Evolutionary conservation across 2,888 invertebrate genomes (phyloP).

Genomic region (Sclerodermus sp.): DNA sequence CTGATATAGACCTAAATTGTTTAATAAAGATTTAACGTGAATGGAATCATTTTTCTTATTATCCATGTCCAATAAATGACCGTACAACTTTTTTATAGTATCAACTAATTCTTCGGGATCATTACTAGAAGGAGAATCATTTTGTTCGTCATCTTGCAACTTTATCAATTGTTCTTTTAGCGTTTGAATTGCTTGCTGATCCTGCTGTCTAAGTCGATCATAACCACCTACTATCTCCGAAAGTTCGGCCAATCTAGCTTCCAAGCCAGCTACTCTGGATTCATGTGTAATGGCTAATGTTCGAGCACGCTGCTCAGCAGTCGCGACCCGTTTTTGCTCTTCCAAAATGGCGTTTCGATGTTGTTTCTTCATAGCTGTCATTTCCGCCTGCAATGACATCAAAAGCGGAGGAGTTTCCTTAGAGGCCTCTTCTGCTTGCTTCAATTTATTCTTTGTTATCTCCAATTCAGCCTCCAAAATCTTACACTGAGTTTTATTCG

Average conservation of each 20-base stretch:
- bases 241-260: constrained; percentile 75
- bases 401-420: constrained; percentile 67
- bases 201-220: constrained; percentile 71
- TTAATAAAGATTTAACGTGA: constrained; percentile 60
- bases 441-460: constrained; percentile 66
- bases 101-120: constrained; percentile 51
- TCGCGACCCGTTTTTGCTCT: constrained; percentile 73
- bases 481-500: constrained; percentile 53
- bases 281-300: constrained; percentile 73
- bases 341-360: constrained; percentile 71
- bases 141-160: constrained; percentile 39
- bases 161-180: constrained; percentile 60
- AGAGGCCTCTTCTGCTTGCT: constrained; percentile 67
- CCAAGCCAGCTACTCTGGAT: constrained; percentile 74
- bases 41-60: constrained; percentile 54
- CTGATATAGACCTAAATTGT: constrained; percentile 39
- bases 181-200: constrained; percentile 73
- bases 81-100: constrained; percentile 58
- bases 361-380: constrained; percentile 72
- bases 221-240: constrained; percentile 78
- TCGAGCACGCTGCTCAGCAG: constrained; percentile 73
- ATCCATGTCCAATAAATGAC: constrained; percentile 53
- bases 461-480: constrained; percentile 68
- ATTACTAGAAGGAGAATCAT: constrained; percentile 28
- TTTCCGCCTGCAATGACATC: constrained; percentile 71